Conservation (phyloP, 1,140 invertebrate genomes). For the Drosophila parabipectinata region DNA sequence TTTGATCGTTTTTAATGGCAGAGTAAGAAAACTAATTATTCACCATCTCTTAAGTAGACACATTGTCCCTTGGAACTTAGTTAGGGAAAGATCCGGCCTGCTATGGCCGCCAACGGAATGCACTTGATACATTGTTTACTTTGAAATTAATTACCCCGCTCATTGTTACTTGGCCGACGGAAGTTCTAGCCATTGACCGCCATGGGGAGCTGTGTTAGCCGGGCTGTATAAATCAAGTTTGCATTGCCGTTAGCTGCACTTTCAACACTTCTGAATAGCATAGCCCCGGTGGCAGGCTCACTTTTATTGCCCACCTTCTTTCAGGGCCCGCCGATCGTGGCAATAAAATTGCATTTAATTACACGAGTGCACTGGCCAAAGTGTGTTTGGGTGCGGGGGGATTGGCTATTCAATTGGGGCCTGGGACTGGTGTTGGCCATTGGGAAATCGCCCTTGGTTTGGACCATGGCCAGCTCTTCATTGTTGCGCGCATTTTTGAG, state of each 20-base stretch:
- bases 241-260: conserved; percentile 57
- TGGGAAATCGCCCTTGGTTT: conserved; percentile 52
- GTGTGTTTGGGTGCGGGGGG: conserved; percentile 4
- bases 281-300: conserved; percentile 29
- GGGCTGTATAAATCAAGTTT: conserved; percentile 73
- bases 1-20: neutral
- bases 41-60: neutral
- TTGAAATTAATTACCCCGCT: conserved; percentile 75
- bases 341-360: conserved; percentile 82
- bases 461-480: conserved; percentile 54
- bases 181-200: conserved; percentile 46
- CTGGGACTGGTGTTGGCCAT: conserved; percentile 21
- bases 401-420: neutral
- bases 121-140: conserved; percentile 80
- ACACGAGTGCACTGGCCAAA: conserved; percentile 43
- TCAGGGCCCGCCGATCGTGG: conserved; percentile 63
- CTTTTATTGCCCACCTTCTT: conserved; percentile 58
- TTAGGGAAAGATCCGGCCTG: neutral
- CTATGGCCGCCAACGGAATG: conserved; percentile 16
- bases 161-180: conserved; percentile 70
- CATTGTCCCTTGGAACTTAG: neutral
- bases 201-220: conserved; percentile 38
- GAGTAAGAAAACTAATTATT: neutral
- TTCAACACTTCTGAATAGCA: conserved; percentile 62
- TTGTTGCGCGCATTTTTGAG: conserved; percentile 78